Percentiles rank a stretch among this genome's conserved stretches.
These are phyloP conservation scores for Thera britannica DNA, from an alignment of 2,888 invertebrate genomes.

Conservation along the genomic window DNA sequence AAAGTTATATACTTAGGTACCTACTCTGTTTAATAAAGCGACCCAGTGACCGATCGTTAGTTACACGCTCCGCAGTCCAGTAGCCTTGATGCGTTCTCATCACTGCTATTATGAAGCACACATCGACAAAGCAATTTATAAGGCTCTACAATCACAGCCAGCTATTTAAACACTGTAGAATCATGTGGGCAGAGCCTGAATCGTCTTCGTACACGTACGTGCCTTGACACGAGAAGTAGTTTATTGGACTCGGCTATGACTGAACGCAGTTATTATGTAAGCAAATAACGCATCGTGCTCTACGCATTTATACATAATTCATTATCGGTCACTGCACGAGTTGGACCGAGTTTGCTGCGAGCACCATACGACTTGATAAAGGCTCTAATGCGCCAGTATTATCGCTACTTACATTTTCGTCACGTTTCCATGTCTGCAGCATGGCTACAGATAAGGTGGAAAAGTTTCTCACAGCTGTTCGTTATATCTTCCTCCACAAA, in stretches of 20 bases:
- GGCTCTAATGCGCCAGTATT: slow-evolving; percentile 47
- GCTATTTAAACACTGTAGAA: slow-evolving; percentile 62
- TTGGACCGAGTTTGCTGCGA: slow-evolving; percentile 52
- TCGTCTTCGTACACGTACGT: slow-evolving; percentile 66
- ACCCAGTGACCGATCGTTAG: slow-evolving; percentile 49
- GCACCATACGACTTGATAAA: slow-evolving; percentile 46
- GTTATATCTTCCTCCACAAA: slow-evolving; percentile 39
- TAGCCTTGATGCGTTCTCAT: slow-evolving; percentile 60
- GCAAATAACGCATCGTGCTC: slow-evolving; percentile 67
- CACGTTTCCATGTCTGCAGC: slow-evolving; percentile 40
- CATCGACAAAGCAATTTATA: slow-evolving; percentile 62
- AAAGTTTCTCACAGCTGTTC: slow-evolving; percentile 38
- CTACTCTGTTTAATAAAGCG: slow-evolving; percentile 38
- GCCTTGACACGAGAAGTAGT: slow-evolving; percentile 73
- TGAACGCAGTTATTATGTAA: slow-evolving; percentile 71
- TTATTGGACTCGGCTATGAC: slow-evolving; percentile 66
- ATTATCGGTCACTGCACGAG: slow-evolving; percentile 68
- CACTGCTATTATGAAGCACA: slow-evolving; percentile 58
- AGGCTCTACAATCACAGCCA: slow-evolving; percentile 49
- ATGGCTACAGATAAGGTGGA: slow-evolving; percentile 42
- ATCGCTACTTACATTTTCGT: slow-evolving; percentile 38
- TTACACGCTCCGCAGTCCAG: slow-evolving; percentile 52
- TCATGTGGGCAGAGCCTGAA: slow-evolving; percentile 66
- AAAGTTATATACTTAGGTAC: slow-evolving; percentile 21
- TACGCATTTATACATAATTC: slow-evolving; percentile 69